phyloP scores from a whole-genome alignment of 2,888 invertebrate species.

The Drosophila kuntzei region DNA sequence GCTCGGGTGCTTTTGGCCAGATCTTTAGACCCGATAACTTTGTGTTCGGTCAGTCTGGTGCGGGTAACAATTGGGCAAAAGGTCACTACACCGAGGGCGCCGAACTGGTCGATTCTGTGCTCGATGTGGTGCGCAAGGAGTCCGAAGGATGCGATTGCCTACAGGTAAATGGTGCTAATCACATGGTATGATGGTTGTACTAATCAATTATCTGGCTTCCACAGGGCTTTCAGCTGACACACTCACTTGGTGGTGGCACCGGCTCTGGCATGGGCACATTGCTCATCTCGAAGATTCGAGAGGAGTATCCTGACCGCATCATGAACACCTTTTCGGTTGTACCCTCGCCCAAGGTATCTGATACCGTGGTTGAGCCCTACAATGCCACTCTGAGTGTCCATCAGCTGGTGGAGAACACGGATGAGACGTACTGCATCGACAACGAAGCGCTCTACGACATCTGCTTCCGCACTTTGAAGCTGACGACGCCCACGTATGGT shows the following conservation, averaged over 20 bases:
- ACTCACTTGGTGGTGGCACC: slow-evolving; percentile 95
- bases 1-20: slow-evolving; percentile 96
- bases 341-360: slow-evolving; percentile 92
- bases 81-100: slow-evolving; percentile 98
- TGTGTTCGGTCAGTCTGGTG: slow-evolving; percentile 95
- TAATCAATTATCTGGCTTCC: neutral
- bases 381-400: slow-evolving; percentile 95
- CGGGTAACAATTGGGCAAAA: slow-evolving; percentile 95
- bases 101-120: slow-evolving; percentile 93
- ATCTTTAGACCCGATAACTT: slow-evolving; percentile 98
- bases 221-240: slow-evolving; percentile 91
- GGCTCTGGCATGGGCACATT: slow-evolving; percentile 96
- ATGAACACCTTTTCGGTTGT: slow-evolving; percentile 94
- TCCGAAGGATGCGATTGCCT: slow-evolving; percentile 96
- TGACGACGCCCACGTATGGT: slow-evolving; percentile 95
- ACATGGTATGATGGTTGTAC: no score
- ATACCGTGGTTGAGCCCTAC: slow-evolving; percentile 91
- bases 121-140: slow-evolving; percentile 94
- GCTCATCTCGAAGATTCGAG: slow-evolving; percentile 94
- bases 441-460: slow-evolving; percentile 97
- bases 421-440: slow-evolving; percentile 96
- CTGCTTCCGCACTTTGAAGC: slow-evolving; percentile 95
- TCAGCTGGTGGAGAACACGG: slow-evolving; percentile 95
- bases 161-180: slow-evolving; percentile 86
- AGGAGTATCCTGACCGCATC: slow-evolving; percentile 94